Base-by-base conservation (phyloP, 2,113 vertebrate species). In the Oryzias celebensis region DNA sequence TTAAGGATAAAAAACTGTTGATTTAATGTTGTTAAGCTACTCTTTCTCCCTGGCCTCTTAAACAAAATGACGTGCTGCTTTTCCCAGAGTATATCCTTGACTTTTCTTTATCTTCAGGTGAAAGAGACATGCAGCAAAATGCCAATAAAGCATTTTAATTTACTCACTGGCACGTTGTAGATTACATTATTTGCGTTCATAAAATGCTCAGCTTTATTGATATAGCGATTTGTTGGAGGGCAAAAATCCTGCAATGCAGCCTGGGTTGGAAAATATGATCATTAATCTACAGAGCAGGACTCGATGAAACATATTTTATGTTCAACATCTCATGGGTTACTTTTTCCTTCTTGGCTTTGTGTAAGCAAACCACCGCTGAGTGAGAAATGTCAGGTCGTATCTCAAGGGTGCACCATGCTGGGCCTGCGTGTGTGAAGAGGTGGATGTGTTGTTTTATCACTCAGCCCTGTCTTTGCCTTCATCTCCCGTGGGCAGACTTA, bases 1-100 rank as follows among this genome's bases (percentile, higher is more conserved):
- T 92, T 92, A 89, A 86, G 89, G 88, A 75, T 87, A 79, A 82
- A 77, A 72, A 77, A 72, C 65, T 70, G 85, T 82, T 87, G 70
- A 85, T 89, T 87, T 86, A 75, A 81, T 46, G 18, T 49, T 76
- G 53, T 78, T 80, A 64, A 78, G 63, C 67, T 51, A n/a, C 52
- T 52, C 58, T 17, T 18, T 45, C 43, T 13, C 41, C 22, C 7
- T n/a, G 7, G 36, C 16, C 20, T 5, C 47, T 15, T 18, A 67
- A 62, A 76, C 55, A 78, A 82, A 68, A 68, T 58, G 68, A 53
- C 26, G 7, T 41, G 6, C 64, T 45, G 62, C 75, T 73, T 56
- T 68, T 45, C 54, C 15, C 16, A 66, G 73, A 84, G 80, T 81
- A 78, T 85, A 75, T 75, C 77, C 77, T 75, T 80, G 84, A 84